A percentile compares a stretch with the other conserved stretches of the same genome.
Evolutionary conservation across 2,888 invertebrate genomes (phyloP).

Genomic region (Drosophila longiperda): DNA sequence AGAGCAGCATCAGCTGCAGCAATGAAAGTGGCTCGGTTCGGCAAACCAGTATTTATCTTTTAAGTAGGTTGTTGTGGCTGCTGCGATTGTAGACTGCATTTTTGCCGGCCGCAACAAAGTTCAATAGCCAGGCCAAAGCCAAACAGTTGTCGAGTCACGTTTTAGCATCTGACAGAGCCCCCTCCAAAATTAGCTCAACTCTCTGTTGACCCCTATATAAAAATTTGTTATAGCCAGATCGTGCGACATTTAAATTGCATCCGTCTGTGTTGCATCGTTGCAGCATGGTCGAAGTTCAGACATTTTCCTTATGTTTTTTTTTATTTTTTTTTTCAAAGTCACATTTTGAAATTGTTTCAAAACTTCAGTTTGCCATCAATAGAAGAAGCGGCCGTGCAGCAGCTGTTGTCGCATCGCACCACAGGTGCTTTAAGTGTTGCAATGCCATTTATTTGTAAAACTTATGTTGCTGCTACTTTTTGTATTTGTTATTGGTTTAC

Average conservation of each 20-base stretch:
- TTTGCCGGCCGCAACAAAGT: slow-evolving; percentile 65
- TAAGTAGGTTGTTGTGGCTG: slow-evolving; percentile 65
- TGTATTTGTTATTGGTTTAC: slow-evolving; percentile 11
- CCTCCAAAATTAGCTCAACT: slow-evolving; percentile 64
- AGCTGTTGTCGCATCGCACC: slow-evolving; percentile 11
- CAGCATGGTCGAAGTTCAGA: slow-evolving; percentile 53
- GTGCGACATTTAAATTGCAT: slow-evolving; percentile 68
- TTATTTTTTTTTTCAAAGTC: slow-evolving; percentile 61
- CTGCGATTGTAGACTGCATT: slow-evolving; percentile 49
- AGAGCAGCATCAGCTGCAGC: slow-evolving; percentile 25
- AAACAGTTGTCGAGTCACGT: slow-evolving; percentile 58
- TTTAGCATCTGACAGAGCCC: slow-evolving; percentile 53
- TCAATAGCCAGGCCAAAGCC: slow-evolving; percentile 70
- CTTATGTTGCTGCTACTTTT: slow-evolving; percentile 16
- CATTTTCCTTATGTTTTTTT: slow-evolving; percentile 29
- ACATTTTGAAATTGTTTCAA: slow-evolving; percentile 60
- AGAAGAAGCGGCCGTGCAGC: slow-evolving; percentile 40
- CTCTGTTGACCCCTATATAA: slow-evolving; percentile 54
- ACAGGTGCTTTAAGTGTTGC: slow-evolving; percentile 67
- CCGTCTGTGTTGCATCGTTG: slow-evolving; percentile 26
- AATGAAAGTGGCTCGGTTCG: slow-evolving; percentile 61
- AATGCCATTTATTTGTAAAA: slow-evolving; percentile 60
- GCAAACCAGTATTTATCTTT: slow-evolving; percentile 67
- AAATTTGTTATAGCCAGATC: slow-evolving; percentile 43
- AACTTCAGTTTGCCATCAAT: slow-evolving; percentile 58